Evolutionary conservation across 2,888 invertebrate genomes (phyloP).

Genomic region (Melipona bicolor): DNA sequence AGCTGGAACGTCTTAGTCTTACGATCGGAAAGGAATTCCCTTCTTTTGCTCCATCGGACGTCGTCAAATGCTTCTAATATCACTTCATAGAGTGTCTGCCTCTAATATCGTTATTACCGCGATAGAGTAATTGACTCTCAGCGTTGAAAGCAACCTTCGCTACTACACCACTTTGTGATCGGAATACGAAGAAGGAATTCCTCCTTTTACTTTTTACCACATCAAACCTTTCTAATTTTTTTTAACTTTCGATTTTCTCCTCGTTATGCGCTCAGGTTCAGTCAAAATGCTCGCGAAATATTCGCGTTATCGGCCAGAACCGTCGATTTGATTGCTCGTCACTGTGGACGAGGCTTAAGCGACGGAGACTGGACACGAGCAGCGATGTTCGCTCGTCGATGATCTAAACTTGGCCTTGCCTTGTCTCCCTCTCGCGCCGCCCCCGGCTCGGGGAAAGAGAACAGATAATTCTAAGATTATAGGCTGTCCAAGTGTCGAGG

Average conservation of each 20-base stretch:
- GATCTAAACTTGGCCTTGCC: conserved; percentile 83
- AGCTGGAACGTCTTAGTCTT: too few species aligned
- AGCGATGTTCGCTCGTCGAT: conserved; percentile 71
- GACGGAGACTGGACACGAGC: not conserved
- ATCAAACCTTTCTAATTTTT: not conserved
- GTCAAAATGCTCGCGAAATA: too few species aligned
- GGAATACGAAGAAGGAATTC: not conserved
- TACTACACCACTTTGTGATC: not conserved
- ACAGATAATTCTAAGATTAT: conserved; percentile 69
- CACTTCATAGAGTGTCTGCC: not conserved
- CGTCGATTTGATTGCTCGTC: not conserved
- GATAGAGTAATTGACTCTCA: not conserved
- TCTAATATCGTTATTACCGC: not conserved
- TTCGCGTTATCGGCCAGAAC: not conserved
- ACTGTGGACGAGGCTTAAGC: conserved; percentile 23
- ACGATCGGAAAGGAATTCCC: not conserved
- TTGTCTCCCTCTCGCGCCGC: conserved; percentile 24
- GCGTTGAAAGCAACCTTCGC: not conserved
- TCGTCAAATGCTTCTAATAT: too few species aligned
- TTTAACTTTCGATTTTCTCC: not conserved
- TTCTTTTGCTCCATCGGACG: too few species aligned
- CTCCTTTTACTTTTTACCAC: not conserved
- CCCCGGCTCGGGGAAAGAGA: conserved; percentile 26
- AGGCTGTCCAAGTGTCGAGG: conserved; percentile 62
- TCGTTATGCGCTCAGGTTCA: too few species aligned